Percentiles rank a stretch among this genome's conserved stretches.
These are phyloP conservation scores for Ariopsis seemanni DNA, from an alignment of 2,113 vertebrate genomes.

Conservation along the genomic window DNA sequence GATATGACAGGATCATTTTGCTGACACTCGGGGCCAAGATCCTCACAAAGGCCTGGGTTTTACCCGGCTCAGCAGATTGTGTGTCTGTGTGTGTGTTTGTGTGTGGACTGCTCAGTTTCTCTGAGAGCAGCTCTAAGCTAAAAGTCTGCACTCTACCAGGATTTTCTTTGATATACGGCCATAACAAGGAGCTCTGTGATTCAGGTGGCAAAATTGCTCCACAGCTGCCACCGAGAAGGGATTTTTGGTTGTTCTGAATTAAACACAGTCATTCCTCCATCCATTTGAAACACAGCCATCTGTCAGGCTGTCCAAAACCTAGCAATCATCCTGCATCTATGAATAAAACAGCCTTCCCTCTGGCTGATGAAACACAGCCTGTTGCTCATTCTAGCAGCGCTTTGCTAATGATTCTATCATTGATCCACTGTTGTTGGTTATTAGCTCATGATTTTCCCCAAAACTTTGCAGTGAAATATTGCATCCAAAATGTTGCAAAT, in stretches of 20 bases:
- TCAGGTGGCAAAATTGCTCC: neutral
- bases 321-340: neutral
- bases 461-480: neutral
- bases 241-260: neutral
- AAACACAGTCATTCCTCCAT: neutral
- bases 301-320: neutral
- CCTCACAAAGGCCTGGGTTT: conserved; percentile 38
- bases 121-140: conserved; percentile 23
- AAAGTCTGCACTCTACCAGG: conserved; percentile 20
- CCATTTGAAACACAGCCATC: neutral
- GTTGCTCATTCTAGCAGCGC: neutral
- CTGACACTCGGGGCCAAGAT: conserved; percentile 44
- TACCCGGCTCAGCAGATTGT: conserved; percentile 37
- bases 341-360: neutral
- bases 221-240: neutral
- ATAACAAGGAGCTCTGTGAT: conserved; percentile 17
- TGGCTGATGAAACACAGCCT: neutral
- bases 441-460: neutral
- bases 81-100: conserved; percentile 10
- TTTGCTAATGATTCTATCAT: neutral
- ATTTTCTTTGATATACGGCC: conserved; percentile 38
- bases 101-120: conserved; percentile 5
- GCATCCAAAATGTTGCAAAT: neutral
- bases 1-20: conserved; percentile 50
- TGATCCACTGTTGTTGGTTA: neutral